Base-by-base conservation (phyloP, 2,888 invertebrate genomes). In the Microdon myrmicae region DNA sequence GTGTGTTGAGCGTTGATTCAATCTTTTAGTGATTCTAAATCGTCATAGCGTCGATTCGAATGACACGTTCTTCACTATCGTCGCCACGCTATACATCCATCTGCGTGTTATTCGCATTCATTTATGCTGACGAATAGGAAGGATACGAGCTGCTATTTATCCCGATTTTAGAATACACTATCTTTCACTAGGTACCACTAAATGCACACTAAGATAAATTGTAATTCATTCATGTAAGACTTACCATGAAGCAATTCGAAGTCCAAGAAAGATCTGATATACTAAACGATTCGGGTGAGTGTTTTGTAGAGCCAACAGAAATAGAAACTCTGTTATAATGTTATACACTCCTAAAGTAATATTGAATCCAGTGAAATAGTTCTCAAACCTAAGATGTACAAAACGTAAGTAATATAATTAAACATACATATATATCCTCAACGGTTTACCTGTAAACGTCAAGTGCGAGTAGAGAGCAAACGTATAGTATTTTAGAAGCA, bases 321-420 rank as follows among this genome's bases (percentile, higher is more conserved):
- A 71, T 17, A 80, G 69, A 45, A 73, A 70, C 43, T 80, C 79
- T 2, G 78, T 76, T 17, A 79, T 71, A 10, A 80, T 75, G 61
- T 74, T 75, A 49, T 78, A 80, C 14, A 79, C 60, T 4, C 77
- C 77, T 20, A 79, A 61, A 38, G 76, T 77, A n/a, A 80, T 70
- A 67, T 77, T 80, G 7, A 80, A 64, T 25, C 77, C 75, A 23
- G 80, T 75, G 38, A 79, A 79, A 67, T 79, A 80, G 67, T 79
- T 79, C 60, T 80, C 80, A 69, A 75, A 79, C 58, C 79, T 79
- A 43, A 2, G 71, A 69, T 10, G 23, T 31, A 37, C 25, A 3
- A 17, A 3, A 8, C 7, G 8, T 25, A 3, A 3, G 9, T 25
- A 3, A 25, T 8, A n/a, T n/a, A n/a, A n/a, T n/a, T n/a, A n/a